phyloP scores from a whole-genome alignment of 2,113 vertebrate genomes.

The Dendropsophus ebraccatus region DNA sequence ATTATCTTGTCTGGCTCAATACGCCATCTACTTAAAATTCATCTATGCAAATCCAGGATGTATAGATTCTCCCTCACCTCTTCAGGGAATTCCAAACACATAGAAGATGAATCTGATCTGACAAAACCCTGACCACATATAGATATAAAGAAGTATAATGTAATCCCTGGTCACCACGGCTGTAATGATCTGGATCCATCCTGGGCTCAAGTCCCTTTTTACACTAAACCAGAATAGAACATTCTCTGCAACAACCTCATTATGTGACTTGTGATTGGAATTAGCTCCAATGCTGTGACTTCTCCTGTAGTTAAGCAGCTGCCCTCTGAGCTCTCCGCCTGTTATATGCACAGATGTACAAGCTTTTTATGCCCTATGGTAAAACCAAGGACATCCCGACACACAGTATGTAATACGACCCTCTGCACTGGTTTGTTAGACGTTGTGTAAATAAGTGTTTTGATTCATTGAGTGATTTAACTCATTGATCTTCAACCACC shows the following conservation, averaged over 20 bases:
- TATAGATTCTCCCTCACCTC: neutral
- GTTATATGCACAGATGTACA: neutral
- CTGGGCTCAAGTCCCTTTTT: neutral
- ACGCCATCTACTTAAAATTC: conserved; percentile 33
- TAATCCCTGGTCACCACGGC: neutral
- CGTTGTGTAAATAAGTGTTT: neutral
- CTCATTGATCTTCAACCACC: neutral
- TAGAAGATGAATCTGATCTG: neutral
- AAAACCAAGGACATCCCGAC: neutral
- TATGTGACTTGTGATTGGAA: conserved; percentile 1
- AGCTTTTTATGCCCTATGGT: neutral
- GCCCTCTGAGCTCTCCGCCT: neutral
- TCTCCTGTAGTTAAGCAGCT: neutral
- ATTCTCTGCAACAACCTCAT: neutral
- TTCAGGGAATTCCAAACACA: neutral
- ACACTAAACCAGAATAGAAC: neutral
- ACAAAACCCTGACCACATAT: neutral
- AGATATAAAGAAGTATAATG: conserved; percentile 1
- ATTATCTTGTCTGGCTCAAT: conserved; percentile 37
- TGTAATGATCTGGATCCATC: neutral
- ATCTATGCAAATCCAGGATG: conserved; percentile 25
- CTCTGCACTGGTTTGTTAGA: neutral
- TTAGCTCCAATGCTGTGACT: neutral
- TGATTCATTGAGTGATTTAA: neutral
- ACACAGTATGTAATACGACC: neutral